Evolutionary conservation across 2,113 vertebrate genomes (phyloP).

Genomic region (Centropristis striata): DNA sequence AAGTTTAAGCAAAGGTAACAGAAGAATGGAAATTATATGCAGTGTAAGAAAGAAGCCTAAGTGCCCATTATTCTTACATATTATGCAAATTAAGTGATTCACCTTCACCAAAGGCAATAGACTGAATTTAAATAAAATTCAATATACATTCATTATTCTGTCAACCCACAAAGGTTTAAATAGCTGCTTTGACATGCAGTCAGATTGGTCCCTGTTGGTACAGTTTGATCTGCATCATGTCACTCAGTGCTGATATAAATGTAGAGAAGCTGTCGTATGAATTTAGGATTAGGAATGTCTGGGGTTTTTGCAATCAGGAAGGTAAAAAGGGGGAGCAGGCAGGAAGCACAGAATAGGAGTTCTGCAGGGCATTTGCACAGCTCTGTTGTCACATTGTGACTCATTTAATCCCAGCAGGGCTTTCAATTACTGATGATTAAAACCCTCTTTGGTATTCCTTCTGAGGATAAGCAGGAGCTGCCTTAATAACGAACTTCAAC

Average conservation of each 20-base stretch:
- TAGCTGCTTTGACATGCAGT: background rate
- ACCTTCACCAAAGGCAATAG: slow-evolving; percentile 27
- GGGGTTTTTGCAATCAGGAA: slow-evolving; percentile 11
- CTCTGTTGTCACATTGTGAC: slow-evolving; percentile 59
- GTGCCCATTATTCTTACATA: slow-evolving; percentile 23
- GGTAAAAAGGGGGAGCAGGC: slow-evolving; percentile 30
- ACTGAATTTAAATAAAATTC: slow-evolving; percentile 29
- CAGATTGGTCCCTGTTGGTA: slow-evolving; percentile 1
- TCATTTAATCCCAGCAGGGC: slow-evolving; percentile 66
- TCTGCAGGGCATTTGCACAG: slow-evolving; percentile 37
- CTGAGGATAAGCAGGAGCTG: slow-evolving; percentile 25
- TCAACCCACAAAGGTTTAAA: slow-evolving; percentile 13
- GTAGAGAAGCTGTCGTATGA: slow-evolving; percentile 43
- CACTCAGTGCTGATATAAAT: slow-evolving; percentile 29
- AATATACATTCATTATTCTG: slow-evolving; percentile 36
- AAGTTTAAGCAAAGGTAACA: slow-evolving; percentile 6
- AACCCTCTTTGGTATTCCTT: slow-evolving; percentile 44
- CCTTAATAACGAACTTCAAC: slow-evolving; percentile 28
- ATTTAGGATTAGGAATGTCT: slow-evolving; percentile 46
- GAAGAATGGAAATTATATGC: slow-evolving; percentile 6
- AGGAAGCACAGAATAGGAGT: slow-evolving; percentile 28
- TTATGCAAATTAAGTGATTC: slow-evolving; percentile 47
- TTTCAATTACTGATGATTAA: slow-evolving; percentile 72
- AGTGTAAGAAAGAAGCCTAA: slow-evolving; percentile 8
- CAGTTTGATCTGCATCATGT: slow-evolving; percentile 31